Base-by-base conservation (phyloP, 1,140 invertebrate species). In the Chymomyza costata region DNA sequence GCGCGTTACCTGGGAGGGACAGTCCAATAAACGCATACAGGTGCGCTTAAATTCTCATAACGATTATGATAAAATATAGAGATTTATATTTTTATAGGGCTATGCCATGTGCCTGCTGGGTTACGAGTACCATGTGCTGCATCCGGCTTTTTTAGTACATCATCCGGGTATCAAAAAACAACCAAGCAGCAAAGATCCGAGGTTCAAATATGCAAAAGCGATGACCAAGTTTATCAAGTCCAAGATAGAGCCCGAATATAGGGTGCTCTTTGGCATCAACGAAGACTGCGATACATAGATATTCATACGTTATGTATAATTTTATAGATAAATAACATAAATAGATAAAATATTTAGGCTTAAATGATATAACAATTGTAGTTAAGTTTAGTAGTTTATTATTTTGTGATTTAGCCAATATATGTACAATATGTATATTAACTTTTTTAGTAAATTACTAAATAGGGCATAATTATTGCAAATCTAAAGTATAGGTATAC, bases 11-110 rank as follows among this genome's bases (percentile, higher is more conserved):
- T 95, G 94, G 94, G 93, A 95, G 76, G 94, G 94, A 15, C 93
- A 94, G 86, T 93, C 93, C 68, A 93, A 95, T 82, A 95, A 95
- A 87, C 96, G 97, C 91, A 95, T 94, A 49, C 95, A 96, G 91
- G 94, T 95, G 74, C 81, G 32, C 6, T 45, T n/a, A 17, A 3
- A 6, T 21, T 2, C 14, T 1, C 11, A 25, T n/a, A 41, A 2
- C 13, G 15, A 30, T 7, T 17, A 17, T 32, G 18, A 45, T 16
- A 15, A 16, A 6, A 10, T 21, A 2, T 1, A 5, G 10, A 47
- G 45, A 11, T 18, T 35, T 19, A 7, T 2, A 28, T 30, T 31
- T 10, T 8, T 13, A 38, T 21, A 86, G 84, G 80, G 64, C 43
- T 86, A 71, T 40, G 71, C 85, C 15, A 86, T 86, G 86, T 86